phyloP scores from a whole-genome alignment of 2,113 vertebrate species.

The Hepsetus odoe region DNA sequence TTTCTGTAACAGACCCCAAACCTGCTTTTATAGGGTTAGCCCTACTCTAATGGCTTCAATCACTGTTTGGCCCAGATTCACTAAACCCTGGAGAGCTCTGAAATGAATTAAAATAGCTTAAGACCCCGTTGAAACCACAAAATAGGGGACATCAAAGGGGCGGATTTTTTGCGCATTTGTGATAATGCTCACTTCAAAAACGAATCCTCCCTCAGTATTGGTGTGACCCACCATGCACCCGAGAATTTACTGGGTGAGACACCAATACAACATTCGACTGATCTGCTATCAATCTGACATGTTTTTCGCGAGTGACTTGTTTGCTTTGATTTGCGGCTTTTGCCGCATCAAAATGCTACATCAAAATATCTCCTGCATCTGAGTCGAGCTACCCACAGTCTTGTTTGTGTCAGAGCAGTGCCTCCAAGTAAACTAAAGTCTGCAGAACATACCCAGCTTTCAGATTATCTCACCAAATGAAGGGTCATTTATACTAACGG shows the following conservation, averaged over 20 bases:
- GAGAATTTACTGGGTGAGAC: not conserved
- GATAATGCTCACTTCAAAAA: conserved; percentile 35
- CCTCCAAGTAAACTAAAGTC: conserved; percentile 11
- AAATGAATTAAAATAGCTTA: conserved; percentile 58
- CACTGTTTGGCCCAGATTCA: conserved; percentile 60
- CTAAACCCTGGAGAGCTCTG: conserved; percentile 53
- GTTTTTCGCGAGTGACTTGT: conserved; percentile 38
- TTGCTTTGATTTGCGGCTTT: conserved; percentile 14
- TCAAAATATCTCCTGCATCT: not conserved
- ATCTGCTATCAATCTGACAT: conserved; percentile 33
- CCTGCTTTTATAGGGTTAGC: conserved; percentile 48
- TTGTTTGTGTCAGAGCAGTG: not conserved
- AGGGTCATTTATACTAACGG: conserved; percentile 32
- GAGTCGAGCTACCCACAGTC: not conserved
- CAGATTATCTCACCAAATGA: conserved; percentile 16
- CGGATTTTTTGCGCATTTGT: conserved; percentile 37
- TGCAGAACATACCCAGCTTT: not conserved
- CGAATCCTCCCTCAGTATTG: conserved; percentile 14
- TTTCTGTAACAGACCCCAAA: conserved; percentile 44
- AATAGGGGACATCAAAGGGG: conserved; percentile 51
- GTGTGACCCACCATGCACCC: not conserved
- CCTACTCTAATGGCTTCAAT: conserved; percentile 56
- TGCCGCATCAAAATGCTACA: not conserved
- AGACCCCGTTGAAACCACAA: conserved; percentile 50
- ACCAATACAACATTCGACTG: conserved; percentile 16